Evolutionary conservation across 2,797 vertebrate species (phyloP).

Genomic region (Mycteria americana): DNA sequence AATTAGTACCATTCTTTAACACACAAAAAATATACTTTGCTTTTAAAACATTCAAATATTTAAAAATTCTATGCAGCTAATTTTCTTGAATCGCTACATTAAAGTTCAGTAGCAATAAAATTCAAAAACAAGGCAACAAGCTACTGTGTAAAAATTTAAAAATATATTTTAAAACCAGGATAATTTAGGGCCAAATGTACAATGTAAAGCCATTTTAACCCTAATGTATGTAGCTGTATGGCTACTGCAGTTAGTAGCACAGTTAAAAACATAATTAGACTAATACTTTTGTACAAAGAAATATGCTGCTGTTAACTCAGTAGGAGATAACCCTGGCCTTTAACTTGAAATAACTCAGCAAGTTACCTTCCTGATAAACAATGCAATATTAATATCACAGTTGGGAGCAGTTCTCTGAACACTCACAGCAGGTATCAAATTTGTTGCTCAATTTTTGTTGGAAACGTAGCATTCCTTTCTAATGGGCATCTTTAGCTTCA

Average conservation of each 20-base stretch:
- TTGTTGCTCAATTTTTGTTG: conserved; percentile 50
- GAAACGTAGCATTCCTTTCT: conserved; percentile 51
- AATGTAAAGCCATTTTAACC: background rate
- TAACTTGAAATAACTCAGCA: conserved; percentile 66
- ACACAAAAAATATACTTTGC: background rate
- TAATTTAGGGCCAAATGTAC: background rate
- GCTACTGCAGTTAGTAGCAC: background rate
- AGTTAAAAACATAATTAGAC: conserved; percentile 66
- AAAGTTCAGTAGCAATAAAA: background rate
- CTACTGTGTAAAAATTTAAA: background rate
- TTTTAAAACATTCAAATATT: background rate
- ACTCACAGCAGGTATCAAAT: conserved; percentile 68
- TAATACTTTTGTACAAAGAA: conserved; percentile 39
- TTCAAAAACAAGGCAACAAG: background rate
- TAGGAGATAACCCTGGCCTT: conserved; percentile 67
- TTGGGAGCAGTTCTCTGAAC: conserved; percentile 59
- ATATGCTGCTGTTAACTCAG: conserved; percentile 47
- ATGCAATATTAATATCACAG: conserved; percentile 76
- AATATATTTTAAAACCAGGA: background rate
- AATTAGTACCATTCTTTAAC: background rate
- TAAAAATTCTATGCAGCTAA: background rate
- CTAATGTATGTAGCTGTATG: background rate
- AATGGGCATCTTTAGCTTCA: conserved; percentile 47
- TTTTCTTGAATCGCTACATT: background rate
- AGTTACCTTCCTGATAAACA: conserved; percentile 74